Conservation (phyloP, 2,888 invertebrate genomes). For the Phragmatobia fuliginosa region DNA sequence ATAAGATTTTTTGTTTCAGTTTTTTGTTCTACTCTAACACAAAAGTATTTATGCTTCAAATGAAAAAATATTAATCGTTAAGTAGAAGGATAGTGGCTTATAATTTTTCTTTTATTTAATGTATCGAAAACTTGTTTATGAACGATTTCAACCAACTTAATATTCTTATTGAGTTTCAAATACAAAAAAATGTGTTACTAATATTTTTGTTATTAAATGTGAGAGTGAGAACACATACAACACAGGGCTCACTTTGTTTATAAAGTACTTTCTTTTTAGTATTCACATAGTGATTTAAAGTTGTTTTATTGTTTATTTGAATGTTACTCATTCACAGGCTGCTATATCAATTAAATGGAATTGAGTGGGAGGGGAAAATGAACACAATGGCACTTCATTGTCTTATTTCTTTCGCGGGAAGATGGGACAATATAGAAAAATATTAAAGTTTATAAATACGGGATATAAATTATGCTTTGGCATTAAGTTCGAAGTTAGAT, state of each 20-base stretch:
- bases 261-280: background rate
- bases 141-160: background rate
- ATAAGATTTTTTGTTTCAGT: background rate
- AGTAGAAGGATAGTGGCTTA: too few relatives aligned
- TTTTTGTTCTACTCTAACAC: background rate
- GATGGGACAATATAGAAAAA: conserved; percentile 1
- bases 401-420: background rate
- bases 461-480: background rate
- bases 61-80: too few relatives aligned
- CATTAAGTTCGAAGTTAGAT: background rate
- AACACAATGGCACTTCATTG: background rate
- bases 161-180: background rate
- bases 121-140: background rate
- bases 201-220: too few relatives aligned
- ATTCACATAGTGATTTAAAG: background rate
- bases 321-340: background rate
- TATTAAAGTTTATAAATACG: background rate
- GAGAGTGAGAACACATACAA: too few relatives aligned
- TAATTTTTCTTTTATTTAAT: too few relatives aligned
- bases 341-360: background rate
- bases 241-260: too few relatives aligned
- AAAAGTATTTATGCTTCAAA: too few relatives aligned
- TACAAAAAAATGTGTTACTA: too few relatives aligned
- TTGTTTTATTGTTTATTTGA: background rate
- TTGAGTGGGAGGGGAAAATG: background rate